Evolutionary conservation across 2,113 vertebrate genomes (phyloP).

Genomic region (Anthoscopus minutus): DNA sequence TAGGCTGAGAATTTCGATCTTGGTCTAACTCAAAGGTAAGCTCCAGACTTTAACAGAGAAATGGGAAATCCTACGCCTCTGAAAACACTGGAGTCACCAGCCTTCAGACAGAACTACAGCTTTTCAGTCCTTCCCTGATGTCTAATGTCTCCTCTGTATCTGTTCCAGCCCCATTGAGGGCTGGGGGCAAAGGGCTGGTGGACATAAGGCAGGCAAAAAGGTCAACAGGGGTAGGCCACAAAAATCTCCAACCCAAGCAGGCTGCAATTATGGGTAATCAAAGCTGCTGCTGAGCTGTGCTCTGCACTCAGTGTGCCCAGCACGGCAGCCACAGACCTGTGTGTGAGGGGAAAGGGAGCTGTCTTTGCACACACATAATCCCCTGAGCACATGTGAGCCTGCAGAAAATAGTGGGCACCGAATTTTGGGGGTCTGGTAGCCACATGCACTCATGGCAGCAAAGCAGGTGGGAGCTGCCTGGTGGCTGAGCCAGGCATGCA

Average conservation of each 20-base stretch:
- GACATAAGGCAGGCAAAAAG: not conserved
- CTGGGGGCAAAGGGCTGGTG: not conserved
- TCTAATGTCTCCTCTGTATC: not conserved
- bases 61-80: not conserved
- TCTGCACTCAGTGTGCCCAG: not conserved
- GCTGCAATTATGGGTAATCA: not conserved
- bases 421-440: not conserved
- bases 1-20: not conserved
- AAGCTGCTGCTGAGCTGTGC: constrained; percentile 23
- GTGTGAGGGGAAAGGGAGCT: not conserved
- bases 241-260: not conserved
- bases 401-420: rapidly evolving
- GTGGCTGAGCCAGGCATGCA: not conserved
- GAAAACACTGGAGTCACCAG: not conserved
- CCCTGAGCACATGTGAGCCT: not conserved
- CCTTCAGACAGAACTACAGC: not conserved
- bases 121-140: not conserved
- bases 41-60: not conserved
- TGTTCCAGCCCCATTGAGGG: not conserved
- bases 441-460: not conserved
- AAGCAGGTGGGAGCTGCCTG: not conserved
- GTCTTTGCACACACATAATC: not conserved
- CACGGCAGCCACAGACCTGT: not conserved
- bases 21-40: not conserved
- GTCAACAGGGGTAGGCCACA: not conserved